Evolutionary conservation across 2,888 invertebrate genomes (phyloP).

Genomic region (Nycteola revayana): DNA sequence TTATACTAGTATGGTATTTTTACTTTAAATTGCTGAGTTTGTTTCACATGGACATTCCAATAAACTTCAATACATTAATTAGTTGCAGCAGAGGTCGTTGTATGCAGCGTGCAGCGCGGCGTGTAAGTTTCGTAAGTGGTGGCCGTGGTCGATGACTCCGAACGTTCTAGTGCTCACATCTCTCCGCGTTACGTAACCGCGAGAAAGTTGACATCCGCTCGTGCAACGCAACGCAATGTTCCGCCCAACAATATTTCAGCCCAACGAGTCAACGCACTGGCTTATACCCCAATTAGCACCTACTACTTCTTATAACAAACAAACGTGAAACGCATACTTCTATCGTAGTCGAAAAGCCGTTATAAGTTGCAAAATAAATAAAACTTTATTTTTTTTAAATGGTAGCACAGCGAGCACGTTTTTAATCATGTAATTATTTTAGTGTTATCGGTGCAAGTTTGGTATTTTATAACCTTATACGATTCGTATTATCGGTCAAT

Average conservation of each 20-base stretch:
- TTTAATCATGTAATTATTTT: no score
- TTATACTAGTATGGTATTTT: no score
- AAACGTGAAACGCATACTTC: constrained; percentile 3
- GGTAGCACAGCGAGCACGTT: no score
- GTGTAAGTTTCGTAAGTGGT: constrained; percentile 68
- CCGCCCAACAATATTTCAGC: constrained; percentile 45
- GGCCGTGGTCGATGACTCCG: constrained; percentile 80
- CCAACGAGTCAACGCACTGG: constrained; percentile 45
- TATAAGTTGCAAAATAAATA: no score
- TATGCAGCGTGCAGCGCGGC: constrained; percentile 41
- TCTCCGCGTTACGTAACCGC: constrained; percentile 72
- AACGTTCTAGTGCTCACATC: constrained; percentile 76
- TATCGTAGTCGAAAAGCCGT: neutral
- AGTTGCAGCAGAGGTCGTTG: constrained; percentile 46
- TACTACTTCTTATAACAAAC: constrained; percentile 10
- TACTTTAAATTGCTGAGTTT: no score
- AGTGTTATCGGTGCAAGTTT: no score
- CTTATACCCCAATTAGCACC: constrained; percentile 42
- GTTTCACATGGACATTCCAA: neutral
- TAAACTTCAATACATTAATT: constrained; percentile 1
- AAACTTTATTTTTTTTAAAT: no score
- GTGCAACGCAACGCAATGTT: constrained; percentile 31
- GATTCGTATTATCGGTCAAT: constrained; percentile 16
- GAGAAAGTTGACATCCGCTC: constrained; percentile 79
- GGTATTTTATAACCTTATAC: no score